These are phyloP conservation scores for Halichondria panicea DNA, from an alignment of 37 sponge, comb jelly and placozoan species.

Conservation along the genomic window DNA sequence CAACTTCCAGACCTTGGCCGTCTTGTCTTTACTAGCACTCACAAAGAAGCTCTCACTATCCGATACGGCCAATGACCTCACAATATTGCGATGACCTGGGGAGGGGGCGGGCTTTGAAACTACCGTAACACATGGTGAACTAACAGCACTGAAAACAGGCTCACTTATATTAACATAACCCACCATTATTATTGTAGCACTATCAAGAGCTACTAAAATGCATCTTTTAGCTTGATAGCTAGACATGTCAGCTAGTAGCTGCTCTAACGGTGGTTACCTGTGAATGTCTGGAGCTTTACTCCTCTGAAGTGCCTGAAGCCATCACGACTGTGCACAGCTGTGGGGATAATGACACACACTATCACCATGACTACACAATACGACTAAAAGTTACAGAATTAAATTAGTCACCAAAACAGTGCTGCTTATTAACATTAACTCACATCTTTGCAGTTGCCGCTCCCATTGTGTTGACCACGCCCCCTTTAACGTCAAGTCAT, in stretches of 20 bases:
- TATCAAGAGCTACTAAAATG: too few relatives aligned
- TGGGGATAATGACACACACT: too few relatives aligned
- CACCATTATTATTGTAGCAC: background rate
- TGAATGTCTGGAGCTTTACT: conserved; percentile 22
- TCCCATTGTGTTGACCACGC: conserved; percentile 34
- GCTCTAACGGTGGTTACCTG: too few relatives aligned
- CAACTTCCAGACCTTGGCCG: conserved; percentile 85
- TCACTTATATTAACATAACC: too few relatives aligned
- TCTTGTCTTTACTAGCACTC: conserved; percentile 86
- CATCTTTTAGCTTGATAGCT: too few relatives aligned
- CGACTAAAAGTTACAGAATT: background rate
- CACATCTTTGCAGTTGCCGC: conserved; percentile 19
- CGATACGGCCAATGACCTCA: conserved; percentile 44
- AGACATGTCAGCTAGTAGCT: too few relatives aligned
- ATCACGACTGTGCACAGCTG: conserved; percentile 10
- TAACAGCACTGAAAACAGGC: too few relatives aligned
- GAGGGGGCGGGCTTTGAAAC: background rate
- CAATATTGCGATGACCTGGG: conserved; percentile 69
- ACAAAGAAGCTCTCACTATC: conserved; percentile 80
- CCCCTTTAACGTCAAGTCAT: conserved; percentile 11
- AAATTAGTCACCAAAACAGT: background rate
- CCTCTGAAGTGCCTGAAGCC: conserved; percentile 12
- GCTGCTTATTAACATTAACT: background rate
- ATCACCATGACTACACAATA: background rate
- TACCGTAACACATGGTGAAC: too few relatives aligned